Conservation (phyloP, 23 tunicate species). For the Trididemnum nubilum region DNA sequence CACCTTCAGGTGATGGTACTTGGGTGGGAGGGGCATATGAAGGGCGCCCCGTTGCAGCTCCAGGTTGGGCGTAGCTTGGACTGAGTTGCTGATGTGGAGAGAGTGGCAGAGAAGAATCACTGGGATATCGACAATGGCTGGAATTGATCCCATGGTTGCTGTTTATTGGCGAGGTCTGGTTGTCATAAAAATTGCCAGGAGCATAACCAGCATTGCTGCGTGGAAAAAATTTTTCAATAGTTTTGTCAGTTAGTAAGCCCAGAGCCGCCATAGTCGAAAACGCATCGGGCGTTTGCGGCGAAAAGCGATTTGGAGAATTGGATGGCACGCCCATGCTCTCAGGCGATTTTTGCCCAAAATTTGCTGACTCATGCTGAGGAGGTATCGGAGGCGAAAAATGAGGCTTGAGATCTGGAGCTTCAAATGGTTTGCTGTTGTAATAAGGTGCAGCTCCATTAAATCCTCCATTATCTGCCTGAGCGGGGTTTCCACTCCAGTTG, state of each 20-base stretch:
- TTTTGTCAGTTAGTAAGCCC: slow-evolving; percentile 47
- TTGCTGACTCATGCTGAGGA: not conserved
- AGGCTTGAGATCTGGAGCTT: not conserved
- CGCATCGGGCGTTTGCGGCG: not conserved
- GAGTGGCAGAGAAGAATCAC: not conserved
- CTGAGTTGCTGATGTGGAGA: not conserved
- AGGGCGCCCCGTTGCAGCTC: not conserved
- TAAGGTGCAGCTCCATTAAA: not conserved
- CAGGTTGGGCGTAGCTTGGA: not conserved
- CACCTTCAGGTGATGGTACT: not conserved
- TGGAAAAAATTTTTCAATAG: slow-evolving; percentile 49
- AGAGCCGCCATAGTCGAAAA: slow-evolving; percentile 61
- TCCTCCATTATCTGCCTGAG: not conserved
- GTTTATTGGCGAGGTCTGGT: not conserved
- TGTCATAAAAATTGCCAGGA: not conserved
- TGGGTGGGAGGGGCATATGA: not conserved
- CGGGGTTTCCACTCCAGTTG: not conserved
- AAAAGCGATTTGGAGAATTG: slow-evolving; percentile 2
- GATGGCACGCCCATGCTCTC: not conserved
- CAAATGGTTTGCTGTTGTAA: not conserved
- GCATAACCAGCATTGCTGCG: not conserved
- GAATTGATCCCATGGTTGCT: not conserved
- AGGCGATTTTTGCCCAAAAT: not conserved
- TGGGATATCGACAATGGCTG: not conserved
- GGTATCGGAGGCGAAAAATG: not conserved